Evolutionary conservation across 2,888 invertebrate species (phyloP), one percentile per base, ranked within the genome.

Genomic region (Thymelicus sylvestris): DNA sequence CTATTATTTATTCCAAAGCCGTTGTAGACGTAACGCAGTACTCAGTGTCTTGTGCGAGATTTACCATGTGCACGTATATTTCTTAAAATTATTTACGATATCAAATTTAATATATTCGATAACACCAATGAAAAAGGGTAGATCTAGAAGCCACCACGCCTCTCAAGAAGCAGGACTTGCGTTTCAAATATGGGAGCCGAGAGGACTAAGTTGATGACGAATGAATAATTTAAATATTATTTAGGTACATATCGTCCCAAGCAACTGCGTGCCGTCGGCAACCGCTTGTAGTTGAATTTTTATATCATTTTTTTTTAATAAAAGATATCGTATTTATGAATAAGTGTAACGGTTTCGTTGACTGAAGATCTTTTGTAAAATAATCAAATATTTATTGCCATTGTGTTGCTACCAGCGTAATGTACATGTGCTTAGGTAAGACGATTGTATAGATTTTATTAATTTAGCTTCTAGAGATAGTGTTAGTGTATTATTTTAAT

Each of bases 341-440:
- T 61, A 63, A 24, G 47, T 62, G 15, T 62, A 63, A 47, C 47
- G 15, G 12, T 57, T 69, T 73, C 72, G 72, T 76, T 73, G 78
- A 80, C 77, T 76, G 77, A 80, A 67, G 76, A 67, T 75, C 74
- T 78, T 79, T 79, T 83, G 80, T 83, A 82, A 75, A 80, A 78
- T 76, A 72, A 74, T 72, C 74, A 74, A 74, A 76, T 77, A 77
- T 83, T 82, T 83, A 83, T 82, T 82, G 80, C 79, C 78, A 77
- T 80, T 83, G 79, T 75, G 83, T 83, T 84, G 83, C 83, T 83
- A 79, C 75, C 79, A 76, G 78, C 77, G 83, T 74, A 77, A 76
- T 86, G 86, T 85, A 86, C 80, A 86, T 85, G 82, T 73, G 72
- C 73, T 82, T 82, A 81, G 79, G 19, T 24, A 80, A 79, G 75